Evolutionary conservation across 2,113 vertebrate species (phyloP).

Genomic region (Neodon shergylaensis): DNA sequence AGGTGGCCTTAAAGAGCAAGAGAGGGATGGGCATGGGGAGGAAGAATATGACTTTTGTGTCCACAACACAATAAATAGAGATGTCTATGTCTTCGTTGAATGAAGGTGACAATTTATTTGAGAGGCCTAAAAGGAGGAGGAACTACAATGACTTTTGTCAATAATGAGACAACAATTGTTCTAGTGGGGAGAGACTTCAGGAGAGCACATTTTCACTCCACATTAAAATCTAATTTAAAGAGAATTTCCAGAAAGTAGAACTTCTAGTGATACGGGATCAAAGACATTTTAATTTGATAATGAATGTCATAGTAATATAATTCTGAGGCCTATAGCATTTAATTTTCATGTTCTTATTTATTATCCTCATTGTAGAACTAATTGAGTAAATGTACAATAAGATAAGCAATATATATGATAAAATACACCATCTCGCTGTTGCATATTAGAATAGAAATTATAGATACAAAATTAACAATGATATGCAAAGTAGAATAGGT

Average conservation of each 20-base stretch:
- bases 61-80: neutral
- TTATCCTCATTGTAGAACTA: slow-evolving; percentile 6
- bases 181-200: neutral
- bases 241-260: neutral
- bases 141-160: neutral
- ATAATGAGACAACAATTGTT: neutral
- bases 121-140: neutral
- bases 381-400: neutral
- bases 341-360: neutral
- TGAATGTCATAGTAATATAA: neutral
- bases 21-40: neutral
- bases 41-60: neutral
- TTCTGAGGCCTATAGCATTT: neutral
- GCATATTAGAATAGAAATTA: neutral
- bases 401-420: neutral
- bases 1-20: neutral
- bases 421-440: neutral
- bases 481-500: slow-evolving; percentile 4
- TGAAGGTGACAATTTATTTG: neutral
- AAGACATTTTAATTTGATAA: neutral
- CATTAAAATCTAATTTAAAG: slow-evolving; percentile 12
- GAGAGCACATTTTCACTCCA: neutral
- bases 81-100: neutral
- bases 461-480: neutral
- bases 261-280: neutral